Conservation (phyloP, 1,140 invertebrate genomes). For the Acromyrmex echinatior region DNA sequence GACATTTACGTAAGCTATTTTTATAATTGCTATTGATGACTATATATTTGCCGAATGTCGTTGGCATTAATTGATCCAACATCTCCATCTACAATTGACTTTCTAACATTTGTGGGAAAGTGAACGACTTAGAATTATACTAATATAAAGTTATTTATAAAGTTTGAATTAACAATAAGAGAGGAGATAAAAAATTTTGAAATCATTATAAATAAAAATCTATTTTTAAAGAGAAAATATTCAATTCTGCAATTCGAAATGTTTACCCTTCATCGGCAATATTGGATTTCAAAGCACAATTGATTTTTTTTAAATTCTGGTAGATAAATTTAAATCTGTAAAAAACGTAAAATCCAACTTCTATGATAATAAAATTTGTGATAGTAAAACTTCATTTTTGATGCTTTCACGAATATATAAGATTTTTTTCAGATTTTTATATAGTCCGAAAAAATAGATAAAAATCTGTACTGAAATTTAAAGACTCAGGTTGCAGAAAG, state of each 20-base stretch:
- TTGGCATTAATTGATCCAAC: slow-evolving; percentile 45
- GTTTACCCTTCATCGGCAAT: neutral
- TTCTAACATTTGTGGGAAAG: neutral
- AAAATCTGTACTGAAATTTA: no score
- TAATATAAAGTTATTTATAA: neutral
- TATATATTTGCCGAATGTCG: slow-evolving; percentile 24
- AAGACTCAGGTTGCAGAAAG: no score
- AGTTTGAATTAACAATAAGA: no score
- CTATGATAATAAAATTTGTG: no score
- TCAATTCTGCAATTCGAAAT: neutral
- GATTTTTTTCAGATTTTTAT: no score
- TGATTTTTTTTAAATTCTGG: no score
- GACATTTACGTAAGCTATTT: slow-evolving; percentile 15
- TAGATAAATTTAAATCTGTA: no score
- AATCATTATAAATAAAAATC: neutral
- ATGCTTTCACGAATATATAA: no score
- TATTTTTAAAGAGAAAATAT: neutral
- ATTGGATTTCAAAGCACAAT: no score
- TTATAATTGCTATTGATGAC: slow-evolving; percentile 7
- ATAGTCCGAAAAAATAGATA: no score
- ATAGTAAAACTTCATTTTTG: no score
- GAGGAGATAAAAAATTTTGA: neutral
- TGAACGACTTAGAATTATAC: neutral
- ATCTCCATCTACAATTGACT: neutral
- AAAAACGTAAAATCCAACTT: no score